Evolutionary conservation across 1,140 invertebrate species (phyloP), one percentile per base, ranked within the genome.

Genomic region (Physella acuta): DNA sequence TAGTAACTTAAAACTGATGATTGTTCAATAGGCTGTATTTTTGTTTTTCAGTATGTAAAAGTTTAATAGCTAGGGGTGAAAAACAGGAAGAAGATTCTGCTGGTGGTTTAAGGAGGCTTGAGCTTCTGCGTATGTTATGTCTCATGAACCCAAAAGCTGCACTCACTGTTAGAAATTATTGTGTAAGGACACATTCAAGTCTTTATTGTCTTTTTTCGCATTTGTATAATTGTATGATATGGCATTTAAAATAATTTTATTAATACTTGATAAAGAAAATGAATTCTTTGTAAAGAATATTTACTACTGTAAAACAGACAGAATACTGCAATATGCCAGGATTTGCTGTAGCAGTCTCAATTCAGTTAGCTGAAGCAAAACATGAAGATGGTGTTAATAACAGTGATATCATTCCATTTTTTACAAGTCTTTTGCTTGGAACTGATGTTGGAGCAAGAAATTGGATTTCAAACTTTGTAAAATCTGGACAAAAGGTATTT

Each of bases 401-500:
- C 1, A 60, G 51, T 55, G 55, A 55, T 24, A 78, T 90, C 30
- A 86, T 97, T 14, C 91, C 94, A 16, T 98, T 97, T 86, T 88
- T 97, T 30, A 95, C 93, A 61, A 94, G 95, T 11, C 86, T 98
- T 37, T 86, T 98, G 64, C 87, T 97, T 36, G 94, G 95, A 24
- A 94, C 91, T 80, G 94, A 98, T 85, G 91, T 94, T 78, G 90
- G 90, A 73, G 90, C 94, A 0, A 88, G 94, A 76, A 91, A 90
- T 70, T 98, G 95, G 95, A 95, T 98, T 82, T 92, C 93, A 0
- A 88, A 92, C 76, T 98, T 95, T 80, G 90, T 97, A 39, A 89
- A 94, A 74, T 93, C 91, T 79, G 92, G 93, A 2, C 94, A 97
- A 79, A 97, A 97, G 84, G 88, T 89, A 49, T 5, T 4, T 70